Evolutionary conservation across 1,140 invertebrate genomes (phyloP), one percentile per base, ranked within the genome.

Genomic region (Antheraea mylitta): DNA sequence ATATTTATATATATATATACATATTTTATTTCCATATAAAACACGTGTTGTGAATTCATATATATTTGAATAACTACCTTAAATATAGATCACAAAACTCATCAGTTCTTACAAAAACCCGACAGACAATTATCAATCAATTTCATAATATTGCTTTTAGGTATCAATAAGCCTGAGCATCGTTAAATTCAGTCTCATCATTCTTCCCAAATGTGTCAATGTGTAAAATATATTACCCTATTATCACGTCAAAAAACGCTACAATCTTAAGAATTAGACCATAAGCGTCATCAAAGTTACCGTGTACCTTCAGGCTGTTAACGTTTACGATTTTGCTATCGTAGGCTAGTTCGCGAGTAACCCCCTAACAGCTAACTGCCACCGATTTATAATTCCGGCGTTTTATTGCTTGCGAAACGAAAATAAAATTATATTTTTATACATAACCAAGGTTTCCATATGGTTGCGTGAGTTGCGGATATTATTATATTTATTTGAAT

Each of bases 291-390:
- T 69, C 63, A 69, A 69, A 65, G 30, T 65, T 58, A 58, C 18
- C 61, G 63, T 69, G 64, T 60, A 38, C 68, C 68, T 58, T 59
- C 62, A 22, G 45, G 61, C 18, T 63, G 61, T 69, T 69, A 65
- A 63, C 48, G 48, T 62, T 64, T 58, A 60, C 48, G 18, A 19
- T 64, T 58, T 37, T 48, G 48, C 18, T 59, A 38, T 38, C 30
- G 22, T 58, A 19, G 38, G 58, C 63, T 65, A 69, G 58, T 64
- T 65, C 58, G 45, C 36, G 68, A 37, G 18, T 45, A n/a, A 63
- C 48, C 68, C 22, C 64, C 58, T 69, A 64, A 53, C 45, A 53
- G 45, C 45, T 53, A 53, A 53, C 38, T 62, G 8, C 30, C 16
- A 18, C 30, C 58, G 38, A 22, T 68, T 68, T 53, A 53, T 53